A percentile compares a stretch with the other conserved stretches of the same genome.
Evolutionary conservation across 64 coral and sea anemone species (phyloP).

Genomic region (Exaiptasia diaphana): DNA sequence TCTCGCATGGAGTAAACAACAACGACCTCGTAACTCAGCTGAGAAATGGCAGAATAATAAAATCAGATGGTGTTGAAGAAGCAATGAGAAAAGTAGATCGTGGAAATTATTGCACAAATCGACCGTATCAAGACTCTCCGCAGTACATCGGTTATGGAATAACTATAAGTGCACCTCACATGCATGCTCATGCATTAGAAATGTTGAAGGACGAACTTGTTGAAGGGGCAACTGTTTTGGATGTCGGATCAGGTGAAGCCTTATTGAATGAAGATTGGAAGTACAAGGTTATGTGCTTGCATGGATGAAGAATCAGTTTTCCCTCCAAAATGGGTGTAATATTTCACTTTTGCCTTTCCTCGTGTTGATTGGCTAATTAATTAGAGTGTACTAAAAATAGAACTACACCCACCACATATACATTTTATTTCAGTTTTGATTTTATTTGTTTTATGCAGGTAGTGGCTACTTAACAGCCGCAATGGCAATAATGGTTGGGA

Average conservation of each 20-base stretch:
- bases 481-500: conserved; percentile 84
- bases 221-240: conserved; percentile 78
- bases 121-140: conserved; percentile 79
- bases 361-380: no score
- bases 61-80: conserved; percentile 57
- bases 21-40: conserved; percentile 79
- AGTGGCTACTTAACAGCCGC: conserved; percentile 88
- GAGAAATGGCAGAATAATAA: conserved; percentile 59
- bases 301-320: neutral
- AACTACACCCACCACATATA: no score
- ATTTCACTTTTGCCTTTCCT: no score
- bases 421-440: no score
- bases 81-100: conserved; percentile 87
- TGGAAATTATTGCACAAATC: conserved; percentile 56
- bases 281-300: neutral
- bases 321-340: neutral
- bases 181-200: conserved; percentile 95
- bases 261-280: neutral
- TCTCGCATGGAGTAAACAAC: conserved; percentile 85
- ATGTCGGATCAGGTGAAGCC: conserved; percentile 85
- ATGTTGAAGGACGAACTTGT: conserved; percentile 83
- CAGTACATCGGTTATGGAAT: conserved; percentile 92
- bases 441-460: no score
- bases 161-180: conserved; percentile 94
- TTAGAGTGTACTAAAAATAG: no score